Evolutionary conservation across 2,888 invertebrate species (phyloP), one percentile per base, ranked within the genome.

Genomic region (Bombyx huttoni): DNA sequence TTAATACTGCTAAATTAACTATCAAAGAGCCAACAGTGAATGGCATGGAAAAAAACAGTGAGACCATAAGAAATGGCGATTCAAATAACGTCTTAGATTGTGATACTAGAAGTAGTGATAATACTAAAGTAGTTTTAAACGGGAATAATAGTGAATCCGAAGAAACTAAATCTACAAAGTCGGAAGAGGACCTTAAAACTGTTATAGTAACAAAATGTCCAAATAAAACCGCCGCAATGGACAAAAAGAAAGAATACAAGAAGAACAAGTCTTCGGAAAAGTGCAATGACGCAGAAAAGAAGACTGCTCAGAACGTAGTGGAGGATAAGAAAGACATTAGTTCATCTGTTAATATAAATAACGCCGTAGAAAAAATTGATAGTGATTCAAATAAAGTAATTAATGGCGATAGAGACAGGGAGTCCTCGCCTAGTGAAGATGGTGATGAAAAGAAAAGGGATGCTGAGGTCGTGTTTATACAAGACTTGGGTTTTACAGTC

Each of bases 401-500:
- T 10, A 88, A 87, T 62, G 87, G 87, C 34, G 83, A 82, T 46
- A 82, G 81, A 59, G 82, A 85, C 46, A 75, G 85, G 50, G 89
- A 88, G 59, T 82, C 82, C 1, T 77, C 85, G 49, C 86, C 83
- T 0, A 87, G 86, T 64, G 89, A 88, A 59, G 89, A 89, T 58
- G 86, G 77, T 6, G 91, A 91, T 57, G 90, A 91, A 46, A 88
- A 89, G 59, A 92, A 91, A 63, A 89, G 89, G 56, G 93, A 94
- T 61, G 92, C 94, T 54, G 94, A 95, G 81, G 94, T 96, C 52
- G 94, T 96, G 56, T 94, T 95, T 64, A 93, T 97, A 66, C 97
- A 97, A 75, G 97, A 98, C 71, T 90, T 94, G 89, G 96, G 97
- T 50, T 96, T 97, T 73, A 96, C 94, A 52, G 95, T 98, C n/a